Evolutionary conservation across 1,140 invertebrate genomes (phyloP).

Genomic region (Drosophila tani): DNA sequence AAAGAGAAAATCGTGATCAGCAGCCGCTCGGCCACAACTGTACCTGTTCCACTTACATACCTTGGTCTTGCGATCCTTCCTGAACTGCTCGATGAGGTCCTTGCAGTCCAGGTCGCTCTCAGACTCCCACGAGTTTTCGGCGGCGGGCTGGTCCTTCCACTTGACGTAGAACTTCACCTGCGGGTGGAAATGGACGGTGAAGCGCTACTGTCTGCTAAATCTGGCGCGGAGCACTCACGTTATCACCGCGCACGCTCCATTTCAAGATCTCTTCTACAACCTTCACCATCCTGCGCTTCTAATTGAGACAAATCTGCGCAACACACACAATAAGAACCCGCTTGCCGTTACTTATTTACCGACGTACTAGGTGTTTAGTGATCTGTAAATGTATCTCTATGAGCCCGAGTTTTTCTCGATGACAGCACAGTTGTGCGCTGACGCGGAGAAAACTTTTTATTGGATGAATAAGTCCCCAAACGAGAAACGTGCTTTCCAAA

Average conservation of each 20-base stretch:
- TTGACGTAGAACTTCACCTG: slow-evolving; percentile 93
- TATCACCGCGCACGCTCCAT: slow-evolving; percentile 90
- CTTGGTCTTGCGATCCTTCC: slow-evolving; percentile 88
- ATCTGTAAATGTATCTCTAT: background rate
- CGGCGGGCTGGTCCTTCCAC: slow-evolving; percentile 95
- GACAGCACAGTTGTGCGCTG: background rate
- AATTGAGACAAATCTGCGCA: slow-evolving; percentile 19
- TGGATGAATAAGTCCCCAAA: too few relatives aligned
- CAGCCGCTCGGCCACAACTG: slow-evolving; percentile 7
- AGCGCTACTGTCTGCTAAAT: background rate
- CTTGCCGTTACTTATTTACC: too few relatives aligned
- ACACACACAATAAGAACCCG: background rate
- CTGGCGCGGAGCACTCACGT: slow-evolving; percentile 77
- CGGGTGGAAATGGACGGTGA: slow-evolving; percentile 53
- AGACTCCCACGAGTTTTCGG: slow-evolving; percentile 95
- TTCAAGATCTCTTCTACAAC: slow-evolving; percentile 94
- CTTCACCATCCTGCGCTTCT: slow-evolving; percentile 85
- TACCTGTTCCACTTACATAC: slow-evolving; percentile 50
- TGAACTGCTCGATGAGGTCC: slow-evolving; percentile 94
- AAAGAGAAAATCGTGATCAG: background rate
- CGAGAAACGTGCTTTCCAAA: too few relatives aligned
- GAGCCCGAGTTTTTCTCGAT: too few relatives aligned
- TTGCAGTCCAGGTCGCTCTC: slow-evolving; percentile 96
- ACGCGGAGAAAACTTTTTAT: background rate
- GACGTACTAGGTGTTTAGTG: background rate